A percentile compares a stretch with the other conserved stretches of the same genome.
Evolutionary conservation across 1,140 invertebrate species (phyloP).

Genomic region (Diuraphis noxia): DNA sequence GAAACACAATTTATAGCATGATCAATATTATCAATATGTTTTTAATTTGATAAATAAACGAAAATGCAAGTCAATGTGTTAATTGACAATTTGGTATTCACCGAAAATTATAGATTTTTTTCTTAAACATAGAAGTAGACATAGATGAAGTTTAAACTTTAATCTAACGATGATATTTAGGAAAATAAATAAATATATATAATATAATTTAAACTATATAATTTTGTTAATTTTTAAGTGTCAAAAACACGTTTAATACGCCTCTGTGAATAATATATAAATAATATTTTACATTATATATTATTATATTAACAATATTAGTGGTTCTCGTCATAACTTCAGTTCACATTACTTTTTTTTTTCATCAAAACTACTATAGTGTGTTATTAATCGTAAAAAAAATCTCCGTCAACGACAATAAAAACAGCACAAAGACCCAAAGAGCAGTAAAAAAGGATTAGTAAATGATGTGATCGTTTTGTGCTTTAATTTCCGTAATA

Average conservation of each 20-base stretch:
- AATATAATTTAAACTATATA: neutral
- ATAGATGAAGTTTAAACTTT: neutral
- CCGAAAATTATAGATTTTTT: neutral
- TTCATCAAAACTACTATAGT: conserved; percentile 32
- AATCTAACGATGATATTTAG: neutral
- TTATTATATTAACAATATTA: conserved; percentile 20
- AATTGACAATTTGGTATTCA: neutral
- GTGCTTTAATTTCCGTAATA: conserved; percentile 44
- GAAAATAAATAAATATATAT: neutral
- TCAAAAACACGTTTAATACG: neutral
- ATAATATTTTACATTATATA: no score
- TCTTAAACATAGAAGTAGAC: neutral
- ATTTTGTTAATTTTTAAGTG: neutral
- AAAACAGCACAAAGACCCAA: conserved; percentile 39
- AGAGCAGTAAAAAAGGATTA: conserved; percentile 47
- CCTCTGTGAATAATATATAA: neutral
- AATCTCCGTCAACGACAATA: conserved; percentile 9
- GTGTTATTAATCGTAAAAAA: conserved; percentile 34
- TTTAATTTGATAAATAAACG: neutral
- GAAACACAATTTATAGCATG: neutral
- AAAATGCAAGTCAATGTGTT: neutral
- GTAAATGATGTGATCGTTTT: conserved; percentile 51
- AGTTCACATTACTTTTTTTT: neutral
- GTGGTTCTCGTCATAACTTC: neutral
- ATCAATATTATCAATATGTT: neutral